Conservation (phyloP, 2,888 invertebrate genomes). For the Dorcus hopei region DNA sequence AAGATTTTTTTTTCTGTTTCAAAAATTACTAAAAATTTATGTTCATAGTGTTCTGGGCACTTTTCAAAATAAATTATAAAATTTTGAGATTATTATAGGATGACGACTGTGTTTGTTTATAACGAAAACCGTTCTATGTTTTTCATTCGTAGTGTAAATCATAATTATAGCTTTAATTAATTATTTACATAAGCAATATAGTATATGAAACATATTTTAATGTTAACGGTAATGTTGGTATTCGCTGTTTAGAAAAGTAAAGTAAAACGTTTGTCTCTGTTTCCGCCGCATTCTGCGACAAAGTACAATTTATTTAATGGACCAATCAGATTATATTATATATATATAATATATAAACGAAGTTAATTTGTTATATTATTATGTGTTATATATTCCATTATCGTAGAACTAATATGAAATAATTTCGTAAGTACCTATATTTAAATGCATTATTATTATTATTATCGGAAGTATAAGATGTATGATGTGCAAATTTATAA, state of each 20-base stretch:
- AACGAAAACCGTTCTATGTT: too few relatives aligned
- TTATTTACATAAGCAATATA: conserved; percentile 1
- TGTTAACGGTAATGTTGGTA: neutral
- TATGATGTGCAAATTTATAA: conserved; percentile 13
- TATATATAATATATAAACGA: conserved; percentile 6
- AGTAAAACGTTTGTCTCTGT: neutral
- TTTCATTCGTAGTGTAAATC: neutral
- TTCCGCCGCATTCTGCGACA: conserved; percentile 4
- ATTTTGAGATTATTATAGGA: neutral
- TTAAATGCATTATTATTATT: neutral
- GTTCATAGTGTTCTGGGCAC: too few relatives aligned
- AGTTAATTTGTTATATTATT: conserved; percentile 11
- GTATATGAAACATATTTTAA: neutral
- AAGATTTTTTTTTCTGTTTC: too few relatives aligned
- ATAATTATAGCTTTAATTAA: neutral
- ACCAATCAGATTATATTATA: conserved; percentile 31
- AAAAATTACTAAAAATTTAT: too few relatives aligned
- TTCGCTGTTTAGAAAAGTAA: neutral
- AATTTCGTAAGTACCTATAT: neutral
- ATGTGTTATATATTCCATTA: conserved; percentile 24
- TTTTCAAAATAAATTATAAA: neutral
- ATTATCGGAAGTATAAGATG: conserved; percentile 3
- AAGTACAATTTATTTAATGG: conserved; percentile 40
- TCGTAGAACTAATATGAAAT: neutral
- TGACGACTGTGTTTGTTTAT: neutral